A percentile compares a stretch with the other conserved stretches of the same genome.
Evolutionary conservation across 2,888 invertebrate genomes (phyloP).

Genomic region (Ptilodon capucinus): DNA sequence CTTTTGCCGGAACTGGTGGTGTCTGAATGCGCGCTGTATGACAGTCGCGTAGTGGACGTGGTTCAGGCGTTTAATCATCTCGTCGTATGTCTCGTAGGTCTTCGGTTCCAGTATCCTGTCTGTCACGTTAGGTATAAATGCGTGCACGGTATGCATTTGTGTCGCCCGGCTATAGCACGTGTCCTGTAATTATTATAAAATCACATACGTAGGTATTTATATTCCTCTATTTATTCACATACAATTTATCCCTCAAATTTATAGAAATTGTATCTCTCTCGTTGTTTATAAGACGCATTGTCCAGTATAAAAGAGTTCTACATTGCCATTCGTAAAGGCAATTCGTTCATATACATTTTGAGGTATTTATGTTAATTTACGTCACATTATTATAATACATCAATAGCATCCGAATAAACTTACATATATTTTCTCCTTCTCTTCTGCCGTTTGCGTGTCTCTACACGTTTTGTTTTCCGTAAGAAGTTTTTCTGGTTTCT

Average conservation of each 20-base stretch:
- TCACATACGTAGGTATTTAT: background rate
- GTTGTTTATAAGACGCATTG: too few species aligned
- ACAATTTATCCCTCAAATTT: too few species aligned
- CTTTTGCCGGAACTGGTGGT: slow-evolving; percentile 77
- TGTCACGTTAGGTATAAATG: slow-evolving; percentile 83
- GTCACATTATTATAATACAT: too few species aligned
- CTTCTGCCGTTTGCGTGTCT: slow-evolving; percentile 86
- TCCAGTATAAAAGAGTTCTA: too few species aligned
- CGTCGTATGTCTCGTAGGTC: slow-evolving; percentile 86
- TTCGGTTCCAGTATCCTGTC: slow-evolving; percentile 84
- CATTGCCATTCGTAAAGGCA: too few species aligned
- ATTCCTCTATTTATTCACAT: too few species aligned
- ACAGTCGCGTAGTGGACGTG: slow-evolving; percentile 81
- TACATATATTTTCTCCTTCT: slow-evolving; percentile 76
- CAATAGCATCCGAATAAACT: slow-evolving; percentile 24
- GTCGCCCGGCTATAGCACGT: slow-evolving; percentile 81
- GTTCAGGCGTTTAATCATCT: slow-evolving; percentile 81
- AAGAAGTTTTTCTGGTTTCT: slow-evolving; percentile 77
- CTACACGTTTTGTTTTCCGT: slow-evolving; percentile 79
- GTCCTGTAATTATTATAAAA: slow-evolving; percentile 56
- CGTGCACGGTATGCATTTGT: slow-evolving; percentile 83
- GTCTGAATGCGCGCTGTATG: slow-evolving; percentile 86
- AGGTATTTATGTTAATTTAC: too few species aligned
- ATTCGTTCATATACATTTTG: too few species aligned
- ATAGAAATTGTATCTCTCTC: too few species aligned